These are phyloP conservation scores for Erynnis tages DNA, from an alignment of 2,888 invertebrate genomes.

Conservation along the genomic window DNA sequence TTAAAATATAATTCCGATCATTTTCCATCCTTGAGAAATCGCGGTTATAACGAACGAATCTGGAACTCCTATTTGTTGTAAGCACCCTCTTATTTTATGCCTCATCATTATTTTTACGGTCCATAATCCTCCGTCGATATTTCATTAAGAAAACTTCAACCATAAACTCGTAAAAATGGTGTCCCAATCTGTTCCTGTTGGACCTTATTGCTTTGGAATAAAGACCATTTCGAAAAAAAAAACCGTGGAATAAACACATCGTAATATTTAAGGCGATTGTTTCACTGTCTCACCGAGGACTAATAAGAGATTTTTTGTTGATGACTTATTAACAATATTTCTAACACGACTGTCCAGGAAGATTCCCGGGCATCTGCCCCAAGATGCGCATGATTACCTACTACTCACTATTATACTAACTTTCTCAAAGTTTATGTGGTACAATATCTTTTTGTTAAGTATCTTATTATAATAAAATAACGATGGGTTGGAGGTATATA, in stretches of 20 bases:
- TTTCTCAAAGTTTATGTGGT: too few relatives aligned
- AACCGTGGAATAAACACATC: slow-evolving; percentile 3
- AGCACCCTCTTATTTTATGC: slow-evolving; percentile 41
- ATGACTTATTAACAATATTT: background rate
- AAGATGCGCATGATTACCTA: too few relatives aligned
- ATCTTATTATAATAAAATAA: too few relatives aligned
- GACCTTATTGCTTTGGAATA: slow-evolving; percentile 16
- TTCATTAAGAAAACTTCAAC: slow-evolving; percentile 44
- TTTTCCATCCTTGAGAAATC: background rate
- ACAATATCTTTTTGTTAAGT: too few relatives aligned
- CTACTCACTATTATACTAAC: too few relatives aligned
- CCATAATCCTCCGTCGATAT: slow-evolving; percentile 39
- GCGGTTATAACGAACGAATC: slow-evolving; percentile 36
- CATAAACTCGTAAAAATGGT: slow-evolving; percentile 18
- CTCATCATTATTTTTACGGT: slow-evolving; percentile 49
- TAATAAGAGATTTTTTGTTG: background rate
- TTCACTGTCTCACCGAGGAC: background rate
- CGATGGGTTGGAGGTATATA: too few relatives aligned
- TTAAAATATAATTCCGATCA: background rate
- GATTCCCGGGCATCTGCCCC: too few relatives aligned
- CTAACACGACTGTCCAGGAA: background rate
- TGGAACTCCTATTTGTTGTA: slow-evolving; percentile 39
- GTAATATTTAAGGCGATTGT: background rate
- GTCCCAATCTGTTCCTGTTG: slow-evolving; percentile 25
- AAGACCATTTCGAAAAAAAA: slow-evolving; percentile 10